phyloP scores from a whole-genome alignment of 2,888 invertebrate genomes.

The Drosophila setosimentum region DNA sequence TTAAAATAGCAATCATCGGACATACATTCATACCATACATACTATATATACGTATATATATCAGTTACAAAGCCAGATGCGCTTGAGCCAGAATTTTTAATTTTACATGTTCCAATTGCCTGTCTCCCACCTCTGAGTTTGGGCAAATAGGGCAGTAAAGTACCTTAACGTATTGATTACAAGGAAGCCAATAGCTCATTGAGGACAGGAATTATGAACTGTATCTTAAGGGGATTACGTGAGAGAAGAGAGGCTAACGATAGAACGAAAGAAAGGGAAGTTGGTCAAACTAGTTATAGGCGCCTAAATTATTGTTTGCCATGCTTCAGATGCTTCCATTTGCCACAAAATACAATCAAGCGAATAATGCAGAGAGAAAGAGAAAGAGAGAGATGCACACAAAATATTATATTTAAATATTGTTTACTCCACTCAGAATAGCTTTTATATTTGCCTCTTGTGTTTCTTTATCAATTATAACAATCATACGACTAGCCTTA shows the following conservation, averaged over 20 bases:
- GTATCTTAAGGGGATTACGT: neutral
- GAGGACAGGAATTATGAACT: conserved; percentile 37
- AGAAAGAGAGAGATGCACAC: conserved; percentile 1
- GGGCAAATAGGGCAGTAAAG: conserved; percentile 2
- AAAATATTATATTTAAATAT: neutral
- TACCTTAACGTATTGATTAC: conserved; percentile 37
- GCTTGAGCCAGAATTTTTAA: conserved; percentile 54
- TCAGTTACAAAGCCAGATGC: conserved; percentile 28
- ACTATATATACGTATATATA: neutral
- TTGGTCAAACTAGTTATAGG: neutral
- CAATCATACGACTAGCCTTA: neutral
- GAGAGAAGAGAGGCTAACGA: too few relatives aligned
- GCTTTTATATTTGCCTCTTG: neutral
- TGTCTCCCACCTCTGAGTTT: neutral
- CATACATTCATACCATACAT: neutral
- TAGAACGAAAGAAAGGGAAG: neutral
- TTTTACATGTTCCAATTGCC: conserved; percentile 43
- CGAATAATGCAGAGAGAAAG: conserved; percentile 13
- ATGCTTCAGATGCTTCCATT: neutral
- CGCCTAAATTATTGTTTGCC: conserved; percentile 23
- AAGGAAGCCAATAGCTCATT: conserved; percentile 28
- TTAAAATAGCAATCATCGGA: conserved; percentile 62
- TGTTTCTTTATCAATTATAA: neutral
- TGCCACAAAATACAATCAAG: conserved; percentile 24
- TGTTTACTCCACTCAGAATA: neutral